These are phyloP conservation scores for Nezara viridula DNA, from an alignment of 2,888 invertebrate species.

Conservation along the genomic window DNA sequence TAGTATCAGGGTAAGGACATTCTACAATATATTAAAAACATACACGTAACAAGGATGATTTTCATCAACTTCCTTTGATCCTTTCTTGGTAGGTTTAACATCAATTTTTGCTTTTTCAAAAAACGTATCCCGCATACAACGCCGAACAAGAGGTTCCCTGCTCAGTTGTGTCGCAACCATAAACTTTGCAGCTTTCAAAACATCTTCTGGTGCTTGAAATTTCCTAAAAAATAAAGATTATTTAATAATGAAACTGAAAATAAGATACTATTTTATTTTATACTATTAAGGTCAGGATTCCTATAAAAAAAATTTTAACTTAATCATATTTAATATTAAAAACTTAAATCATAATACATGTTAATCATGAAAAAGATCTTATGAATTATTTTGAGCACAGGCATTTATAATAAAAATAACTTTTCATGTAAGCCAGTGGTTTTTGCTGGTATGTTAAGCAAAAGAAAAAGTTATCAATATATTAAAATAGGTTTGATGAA, in stretches of 20 bases:
- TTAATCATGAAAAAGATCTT: too few relatives aligned
- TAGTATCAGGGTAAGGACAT: neutral
- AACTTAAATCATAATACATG: too few relatives aligned
- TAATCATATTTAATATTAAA: too few relatives aligned
- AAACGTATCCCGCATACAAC: slow-evolving; percentile 87
- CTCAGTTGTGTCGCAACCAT: slow-evolving; percentile 96
- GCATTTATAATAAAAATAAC: too few relatives aligned
- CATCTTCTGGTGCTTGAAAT: slow-evolving; percentile 83
- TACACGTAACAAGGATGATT: slow-evolving; percentile 85
- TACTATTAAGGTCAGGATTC: too few relatives aligned
- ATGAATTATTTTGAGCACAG: too few relatives aligned
- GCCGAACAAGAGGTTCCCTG: slow-evolving; percentile 89
- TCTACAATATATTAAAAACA: slow-evolving; percentile 50
- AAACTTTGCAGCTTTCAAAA: slow-evolving; percentile 89
- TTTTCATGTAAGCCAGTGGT: too few relatives aligned
- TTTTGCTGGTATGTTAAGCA: too few relatives aligned
- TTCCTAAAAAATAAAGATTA: slow-evolving; percentile 69
- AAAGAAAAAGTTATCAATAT: too few relatives aligned
- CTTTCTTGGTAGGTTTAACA: slow-evolving; percentile 89
- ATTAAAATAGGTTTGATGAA: too few relatives aligned
- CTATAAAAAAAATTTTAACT: too few relatives aligned
- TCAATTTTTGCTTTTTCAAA: slow-evolving; percentile 89
- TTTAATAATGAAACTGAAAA: neutral
- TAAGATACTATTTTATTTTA: too few relatives aligned
- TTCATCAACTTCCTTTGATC: slow-evolving; percentile 95